Percentiles rank a stretch among this genome's conserved stretches.
phyloP scores from a whole-genome alignment of 2,888 invertebrate species.

The Ochlodes sylvanus region DNA sequence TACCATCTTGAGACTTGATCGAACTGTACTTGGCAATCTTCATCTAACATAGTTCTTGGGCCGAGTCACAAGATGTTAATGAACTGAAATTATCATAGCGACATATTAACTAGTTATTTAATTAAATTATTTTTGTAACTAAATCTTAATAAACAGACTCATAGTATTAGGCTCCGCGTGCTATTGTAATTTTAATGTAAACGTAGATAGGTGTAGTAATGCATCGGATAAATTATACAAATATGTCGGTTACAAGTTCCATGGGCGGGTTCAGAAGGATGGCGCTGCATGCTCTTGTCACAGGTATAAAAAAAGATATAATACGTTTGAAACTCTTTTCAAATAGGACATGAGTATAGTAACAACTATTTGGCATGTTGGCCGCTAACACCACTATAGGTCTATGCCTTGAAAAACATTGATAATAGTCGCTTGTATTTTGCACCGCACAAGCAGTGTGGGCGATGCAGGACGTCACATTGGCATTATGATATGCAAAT shows the following conservation, averaged over 20 bases:
- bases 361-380: too few relatives aligned
- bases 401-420: not conserved
- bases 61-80: constrained; percentile 23
- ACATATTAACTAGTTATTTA: not conserved
- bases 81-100: not conserved
- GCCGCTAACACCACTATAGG: too few relatives aligned
- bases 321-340: too few relatives aligned
- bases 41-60: constrained; percentile 21
- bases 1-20: constrained; percentile 40
- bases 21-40: constrained; percentile 32
- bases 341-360: too few relatives aligned
- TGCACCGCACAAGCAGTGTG: constrained; percentile 17
- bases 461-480: constrained; percentile 33
- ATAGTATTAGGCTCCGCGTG: too few relatives aligned
- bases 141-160: not conserved
- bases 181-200: too few relatives aligned
- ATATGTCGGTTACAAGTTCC: too few relatives aligned
- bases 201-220: too few relatives aligned
- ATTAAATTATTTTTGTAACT: not conserved
- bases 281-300: too few relatives aligned
- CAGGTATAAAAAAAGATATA: too few relatives aligned
- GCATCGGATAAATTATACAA: too few relatives aligned
- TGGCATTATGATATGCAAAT: constrained; percentile 44
- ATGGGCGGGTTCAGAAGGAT: too few relatives aligned
- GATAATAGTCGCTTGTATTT: constrained; percentile 7